Conservation (phyloP, 2,888 invertebrate genomes). For the Psylliodes chrysocephalus region DNA sequence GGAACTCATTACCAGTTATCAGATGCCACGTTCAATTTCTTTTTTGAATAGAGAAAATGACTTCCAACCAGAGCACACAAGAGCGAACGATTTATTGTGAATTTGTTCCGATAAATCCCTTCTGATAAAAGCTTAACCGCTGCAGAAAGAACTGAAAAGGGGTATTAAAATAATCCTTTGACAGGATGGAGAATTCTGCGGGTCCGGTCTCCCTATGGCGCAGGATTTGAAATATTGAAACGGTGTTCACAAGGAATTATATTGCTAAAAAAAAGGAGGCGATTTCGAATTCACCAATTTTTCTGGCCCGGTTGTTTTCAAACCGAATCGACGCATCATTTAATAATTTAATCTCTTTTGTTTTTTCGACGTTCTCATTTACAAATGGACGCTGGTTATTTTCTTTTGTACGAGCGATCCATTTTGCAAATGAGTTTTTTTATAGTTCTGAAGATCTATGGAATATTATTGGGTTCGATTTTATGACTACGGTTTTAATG, state of each 20-base stretch:
- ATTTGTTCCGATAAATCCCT: constrained; percentile 30
- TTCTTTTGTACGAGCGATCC: constrained; percentile 16
- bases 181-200: constrained; percentile 22
- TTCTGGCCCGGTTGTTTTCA: constrained; percentile 18
- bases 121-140: constrained; percentile 34
- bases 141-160: constrained; percentile 33
- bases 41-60: neutral
- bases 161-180: constrained; percentile 39
- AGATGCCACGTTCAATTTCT: neutral
- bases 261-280: constrained; percentile 36
- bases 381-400: constrained; percentile 41
- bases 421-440: constrained; percentile 16
- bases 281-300: constrained; percentile 43
- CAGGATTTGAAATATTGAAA: constrained; percentile 45
- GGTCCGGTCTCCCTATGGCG: neutral
- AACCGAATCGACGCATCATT: constrained; percentile 40
- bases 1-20: no score
- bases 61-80: neutral
- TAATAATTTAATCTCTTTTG: constrained; percentile 47
- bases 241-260: constrained; percentile 45
- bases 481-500: no score
- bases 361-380: constrained; percentile 44
- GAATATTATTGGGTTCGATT: neutral
- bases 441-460: constrained; percentile 1
- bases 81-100: constrained; percentile 15